Evolutionary conservation across 2,888 invertebrate genomes (phyloP).

Genomic region (Dynastes tityus): DNA sequence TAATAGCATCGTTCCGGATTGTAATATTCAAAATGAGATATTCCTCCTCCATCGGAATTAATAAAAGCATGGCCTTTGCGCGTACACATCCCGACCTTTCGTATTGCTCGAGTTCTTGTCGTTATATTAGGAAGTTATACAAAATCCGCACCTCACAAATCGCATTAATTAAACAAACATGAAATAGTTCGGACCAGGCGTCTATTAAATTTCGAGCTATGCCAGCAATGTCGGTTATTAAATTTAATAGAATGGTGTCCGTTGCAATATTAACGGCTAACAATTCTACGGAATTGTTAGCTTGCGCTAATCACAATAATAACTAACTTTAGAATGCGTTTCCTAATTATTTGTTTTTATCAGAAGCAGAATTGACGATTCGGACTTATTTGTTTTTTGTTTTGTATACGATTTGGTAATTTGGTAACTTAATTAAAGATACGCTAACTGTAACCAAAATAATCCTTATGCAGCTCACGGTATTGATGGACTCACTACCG

Average conservation of each 20-base stretch:
- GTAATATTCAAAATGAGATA: too few species aligned
- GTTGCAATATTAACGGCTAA: neutral
- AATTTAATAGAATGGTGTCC: slow-evolving; percentile 36
- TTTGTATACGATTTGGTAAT: too few species aligned
- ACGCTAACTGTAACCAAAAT: too few species aligned
- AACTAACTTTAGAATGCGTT: neutral
- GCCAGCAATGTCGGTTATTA: slow-evolving; percentile 27
- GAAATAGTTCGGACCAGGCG: slow-evolving; percentile 25
- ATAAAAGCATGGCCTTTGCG: neutral
- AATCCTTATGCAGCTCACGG: too few species aligned
- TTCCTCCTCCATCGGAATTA: neutral
- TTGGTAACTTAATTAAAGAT: too few species aligned
- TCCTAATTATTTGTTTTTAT: slow-evolving; percentile 18
- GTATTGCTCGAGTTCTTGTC: slow-evolving; percentile 6
- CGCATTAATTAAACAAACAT: slow-evolving; percentile 45
- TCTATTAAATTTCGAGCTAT: slow-evolving; percentile 31
- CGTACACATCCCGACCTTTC: slow-evolving; percentile 17
- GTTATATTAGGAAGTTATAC: slow-evolving; percentile 1
- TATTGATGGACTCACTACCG: too few species aligned
- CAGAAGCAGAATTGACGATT: neutral
- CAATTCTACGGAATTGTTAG: neutral
- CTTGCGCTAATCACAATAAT: neutral
- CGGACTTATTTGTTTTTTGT: too few species aligned
- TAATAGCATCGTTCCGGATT: too few species aligned
- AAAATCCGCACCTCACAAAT: slow-evolving; percentile 35